phyloP scores from a whole-genome alignment of 2,888 invertebrate species.

The Griposia aprilina region DNA sequence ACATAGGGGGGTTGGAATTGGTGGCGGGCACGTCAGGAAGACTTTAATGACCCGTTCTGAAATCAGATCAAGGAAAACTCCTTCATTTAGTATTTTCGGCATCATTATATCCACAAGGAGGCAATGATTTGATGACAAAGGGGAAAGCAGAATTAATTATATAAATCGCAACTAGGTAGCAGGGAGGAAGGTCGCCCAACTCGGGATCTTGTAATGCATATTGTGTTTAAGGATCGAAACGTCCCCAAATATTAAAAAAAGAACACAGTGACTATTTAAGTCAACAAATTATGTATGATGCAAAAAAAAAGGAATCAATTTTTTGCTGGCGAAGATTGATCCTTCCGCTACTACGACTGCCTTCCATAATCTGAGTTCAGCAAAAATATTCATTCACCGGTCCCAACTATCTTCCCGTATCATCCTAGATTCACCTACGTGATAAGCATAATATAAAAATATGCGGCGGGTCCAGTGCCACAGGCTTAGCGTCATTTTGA shows the following conservation, averaged over 20 bases:
- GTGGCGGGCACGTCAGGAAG: background rate
- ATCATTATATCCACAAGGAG: background rate
- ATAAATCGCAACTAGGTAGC: background rate
- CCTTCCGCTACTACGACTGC: background rate
- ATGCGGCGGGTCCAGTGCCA: slow-evolving; percentile 55
- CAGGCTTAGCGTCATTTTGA: slow-evolving; percentile 59
- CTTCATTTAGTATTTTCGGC: too few relatives aligned
- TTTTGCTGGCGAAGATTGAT: background rate
- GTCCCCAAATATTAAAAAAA: background rate
- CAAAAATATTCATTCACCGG: background rate
- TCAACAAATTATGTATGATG: background rate
- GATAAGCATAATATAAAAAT: slow-evolving; percentile 74
- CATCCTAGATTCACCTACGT: slow-evolving; percentile 49
- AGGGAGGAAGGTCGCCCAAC: background rate
- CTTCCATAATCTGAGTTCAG: background rate
- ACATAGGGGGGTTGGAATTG: slow-evolving; percentile 8
- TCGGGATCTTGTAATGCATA: background rate
- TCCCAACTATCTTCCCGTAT: slow-evolving; percentile 31
- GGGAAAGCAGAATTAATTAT: background rate
- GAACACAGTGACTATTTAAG: background rate
- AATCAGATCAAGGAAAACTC: too few relatives aligned
- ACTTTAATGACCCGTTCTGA: background rate
- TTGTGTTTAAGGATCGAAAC: background rate
- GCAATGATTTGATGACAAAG: background rate
- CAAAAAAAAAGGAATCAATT: background rate